These are phyloP conservation scores for Drosophila recens DNA, from an alignment of 2,888 invertebrate genomes.

Conservation along the genomic window DNA sequence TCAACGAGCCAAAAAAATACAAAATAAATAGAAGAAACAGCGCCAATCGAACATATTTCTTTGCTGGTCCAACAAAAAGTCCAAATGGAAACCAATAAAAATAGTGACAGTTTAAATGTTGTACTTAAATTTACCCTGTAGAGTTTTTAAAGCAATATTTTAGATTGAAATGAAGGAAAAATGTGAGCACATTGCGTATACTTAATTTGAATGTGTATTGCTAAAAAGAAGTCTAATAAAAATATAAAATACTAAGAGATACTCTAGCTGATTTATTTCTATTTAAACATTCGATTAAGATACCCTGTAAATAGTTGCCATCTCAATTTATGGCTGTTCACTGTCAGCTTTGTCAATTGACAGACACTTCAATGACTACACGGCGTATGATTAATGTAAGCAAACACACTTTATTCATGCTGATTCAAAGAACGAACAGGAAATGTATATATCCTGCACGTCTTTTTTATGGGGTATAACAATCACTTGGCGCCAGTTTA, in stretches of 20 bases:
- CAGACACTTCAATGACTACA: constrained; percentile 1
- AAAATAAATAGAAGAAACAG: constrained; percentile 36
- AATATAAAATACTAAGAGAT: neutral
- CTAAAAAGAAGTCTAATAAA: neutral
- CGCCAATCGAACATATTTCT: constrained; percentile 50
- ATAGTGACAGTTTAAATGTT: neutral
- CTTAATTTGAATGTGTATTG: neutral
- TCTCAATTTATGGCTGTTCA: neutral
- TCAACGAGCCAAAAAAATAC: constrained; percentile 21
- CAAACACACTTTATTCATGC: neutral
- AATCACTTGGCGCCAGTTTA: constrained; percentile 53
- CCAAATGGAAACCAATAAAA: constrained; percentile 29
- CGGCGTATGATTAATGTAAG: constrained; percentile 9
- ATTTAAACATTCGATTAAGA: neutral
- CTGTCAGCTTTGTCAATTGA: neutral
- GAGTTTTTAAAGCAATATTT: neutral
- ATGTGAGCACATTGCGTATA: neutral
- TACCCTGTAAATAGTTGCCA: neutral
- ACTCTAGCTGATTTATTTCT: neutral
- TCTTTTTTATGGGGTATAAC: constrained; percentile 29
- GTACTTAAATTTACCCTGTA: neutral
- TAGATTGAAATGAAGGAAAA: neutral
- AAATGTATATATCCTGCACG: constrained; percentile 31
- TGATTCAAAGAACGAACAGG: constrained; percentile 7
- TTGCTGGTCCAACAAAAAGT: constrained; percentile 3